Conservation (phyloP, 2,888 invertebrate genomes). For the Amblyjoppa proteus region DNA sequence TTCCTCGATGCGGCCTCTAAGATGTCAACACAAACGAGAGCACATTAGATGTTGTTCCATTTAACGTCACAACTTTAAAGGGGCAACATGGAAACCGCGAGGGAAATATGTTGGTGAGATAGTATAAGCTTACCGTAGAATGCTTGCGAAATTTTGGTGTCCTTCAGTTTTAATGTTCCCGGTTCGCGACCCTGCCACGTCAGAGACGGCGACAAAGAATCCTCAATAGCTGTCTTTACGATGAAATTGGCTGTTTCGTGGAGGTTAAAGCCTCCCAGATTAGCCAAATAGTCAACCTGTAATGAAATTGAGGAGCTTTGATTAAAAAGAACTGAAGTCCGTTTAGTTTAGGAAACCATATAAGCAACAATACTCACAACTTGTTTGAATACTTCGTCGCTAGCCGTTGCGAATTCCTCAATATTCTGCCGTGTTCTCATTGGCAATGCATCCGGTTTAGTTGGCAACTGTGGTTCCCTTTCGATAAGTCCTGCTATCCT, state of each 20-base stretch:
- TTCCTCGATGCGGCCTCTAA: constrained; percentile 4
- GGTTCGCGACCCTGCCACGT: constrained; percentile 44
- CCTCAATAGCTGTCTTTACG: constrained; percentile 14
- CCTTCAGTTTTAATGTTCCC: constrained; percentile 19
- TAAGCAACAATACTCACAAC: constrained; percentile 1
- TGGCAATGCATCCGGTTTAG: constrained; percentile 19
- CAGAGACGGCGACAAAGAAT: constrained; percentile 34
- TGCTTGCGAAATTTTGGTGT: constrained; percentile 29
- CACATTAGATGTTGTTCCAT: background rate
- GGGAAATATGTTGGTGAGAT: background rate
- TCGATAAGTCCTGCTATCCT: constrained; percentile 1
- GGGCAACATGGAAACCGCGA: background rate
- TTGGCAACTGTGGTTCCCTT: constrained; percentile 12
- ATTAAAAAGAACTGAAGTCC: background rate
- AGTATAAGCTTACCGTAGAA: constrained; percentile 29
- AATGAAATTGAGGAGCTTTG: background rate
- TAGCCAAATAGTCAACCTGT: constrained; percentile 19
- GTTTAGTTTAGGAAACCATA: background rate
- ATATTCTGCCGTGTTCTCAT: constrained; percentile 16
- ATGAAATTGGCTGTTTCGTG: constrained; percentile 31
- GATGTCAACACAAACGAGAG: background rate
- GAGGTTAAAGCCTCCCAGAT: constrained; percentile 26
- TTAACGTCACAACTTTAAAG: background rate
- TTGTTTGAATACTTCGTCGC: constrained; percentile 23
- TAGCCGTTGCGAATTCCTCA: constrained; percentile 10